Evolutionary conservation across 2,113 vertebrate genomes (phyloP).

Genomic region (Eurystomus gularis): DNA sequence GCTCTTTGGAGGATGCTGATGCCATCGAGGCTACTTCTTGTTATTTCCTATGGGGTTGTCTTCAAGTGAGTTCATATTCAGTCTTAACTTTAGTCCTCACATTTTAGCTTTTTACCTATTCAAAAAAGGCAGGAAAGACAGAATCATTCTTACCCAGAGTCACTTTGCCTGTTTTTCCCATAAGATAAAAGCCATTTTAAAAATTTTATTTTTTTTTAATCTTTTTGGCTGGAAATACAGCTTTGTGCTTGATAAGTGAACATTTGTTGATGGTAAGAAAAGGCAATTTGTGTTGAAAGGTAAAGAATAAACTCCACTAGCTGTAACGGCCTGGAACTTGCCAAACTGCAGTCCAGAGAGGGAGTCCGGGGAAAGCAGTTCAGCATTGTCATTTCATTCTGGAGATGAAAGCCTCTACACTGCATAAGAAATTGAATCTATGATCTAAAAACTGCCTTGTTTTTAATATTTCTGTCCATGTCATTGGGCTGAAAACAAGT

Average conservation of each 20-base stretch:
- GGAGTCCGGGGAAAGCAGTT: background rate
- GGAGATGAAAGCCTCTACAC: background rate
- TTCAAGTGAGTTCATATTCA: background rate
- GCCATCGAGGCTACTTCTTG: background rate
- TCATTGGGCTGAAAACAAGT: background rate
- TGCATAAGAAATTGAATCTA: background rate
- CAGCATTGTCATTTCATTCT: background rate
- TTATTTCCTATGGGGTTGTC: background rate
- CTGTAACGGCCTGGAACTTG: background rate
- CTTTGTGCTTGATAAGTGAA: background rate
- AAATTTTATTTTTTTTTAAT: background rate
- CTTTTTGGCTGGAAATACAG: background rate
- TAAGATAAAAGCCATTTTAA: background rate
- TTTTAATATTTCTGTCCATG: background rate
- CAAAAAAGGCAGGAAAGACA: background rate
- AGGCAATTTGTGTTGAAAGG: background rate
- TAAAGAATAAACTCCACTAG: background rate
- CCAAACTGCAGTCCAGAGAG: background rate
- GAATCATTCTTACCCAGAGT: background rate
- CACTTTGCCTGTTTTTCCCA: background rate
- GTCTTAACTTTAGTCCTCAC: background rate
- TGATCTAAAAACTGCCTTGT: background rate
- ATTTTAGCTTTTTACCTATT: background rate
- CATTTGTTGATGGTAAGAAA: background rate
- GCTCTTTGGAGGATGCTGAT: background rate